Evolutionary conservation across 64 coral and sea anemone species (phyloP).

Genomic region (Actinia tenebrosa): DNA sequence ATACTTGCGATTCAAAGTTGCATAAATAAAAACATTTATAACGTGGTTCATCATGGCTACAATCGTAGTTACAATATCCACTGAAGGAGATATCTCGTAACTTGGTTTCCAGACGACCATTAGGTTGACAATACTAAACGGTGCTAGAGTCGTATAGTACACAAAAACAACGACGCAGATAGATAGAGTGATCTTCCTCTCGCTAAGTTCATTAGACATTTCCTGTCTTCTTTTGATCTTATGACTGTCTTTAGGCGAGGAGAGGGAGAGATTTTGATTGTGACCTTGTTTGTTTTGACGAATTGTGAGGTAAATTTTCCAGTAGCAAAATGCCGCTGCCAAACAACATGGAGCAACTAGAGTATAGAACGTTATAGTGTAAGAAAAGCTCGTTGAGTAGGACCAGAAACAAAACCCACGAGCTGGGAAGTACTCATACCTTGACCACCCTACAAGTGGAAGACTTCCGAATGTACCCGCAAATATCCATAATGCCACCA

Average conservation of each 20-base stretch:
- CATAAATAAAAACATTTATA: slow-evolving; percentile 63
- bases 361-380: slow-evolving; percentile 42
- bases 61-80: slow-evolving; percentile 31
- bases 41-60: slow-evolving; percentile 38
- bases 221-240: background rate
- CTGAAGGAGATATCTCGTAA: slow-evolving; percentile 18
- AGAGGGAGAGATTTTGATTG: background rate
- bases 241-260: background rate
- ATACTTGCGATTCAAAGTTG: slow-evolving; percentile 34
- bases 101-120: slow-evolving; percentile 35
- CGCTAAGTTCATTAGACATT: background rate
- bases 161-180: slow-evolving; percentile 39
- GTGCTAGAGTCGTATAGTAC: slow-evolving; percentile 40
- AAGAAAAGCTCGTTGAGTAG: slow-evolving; percentile 32
- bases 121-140: slow-evolving; percentile 35
- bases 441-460: slow-evolving; percentile 49
- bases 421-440: slow-evolving; percentile 40
- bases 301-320: slow-evolving; percentile 35
- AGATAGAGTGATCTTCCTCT: slow-evolving; percentile 34
- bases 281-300: background rate
- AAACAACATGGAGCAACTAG: slow-evolving; percentile 42
- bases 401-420: slow-evolving; percentile 38
- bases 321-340: slow-evolving; percentile 28
- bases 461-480: slow-evolving; percentile 32
- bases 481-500: slow-evolving; percentile 33